These are phyloP conservation scores for Leptopilina boulardi DNA, from an alignment of 1,140 invertebrate species.

Conservation along the genomic window DNA sequence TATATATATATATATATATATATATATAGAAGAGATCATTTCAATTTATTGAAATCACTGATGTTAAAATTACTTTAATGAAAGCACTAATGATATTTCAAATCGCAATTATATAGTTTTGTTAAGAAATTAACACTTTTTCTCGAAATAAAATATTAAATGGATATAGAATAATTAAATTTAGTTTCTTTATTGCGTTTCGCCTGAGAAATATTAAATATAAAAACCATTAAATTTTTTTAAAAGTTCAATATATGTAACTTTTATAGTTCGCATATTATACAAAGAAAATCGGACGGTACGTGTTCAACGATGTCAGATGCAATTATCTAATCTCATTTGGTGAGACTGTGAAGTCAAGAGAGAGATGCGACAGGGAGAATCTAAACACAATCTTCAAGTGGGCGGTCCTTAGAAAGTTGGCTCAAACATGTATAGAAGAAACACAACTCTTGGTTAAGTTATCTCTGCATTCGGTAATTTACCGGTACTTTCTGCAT, in stretches of 20 bases:
- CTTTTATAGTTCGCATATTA: background rate
- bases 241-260: background rate
- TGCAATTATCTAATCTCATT: constrained; percentile 40
- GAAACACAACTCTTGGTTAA: constrained; percentile 46
- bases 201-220: no score
- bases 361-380: constrained; percentile 34
- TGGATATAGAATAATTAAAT: background rate
- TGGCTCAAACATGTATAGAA: constrained; percentile 43
- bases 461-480: constrained; percentile 56
- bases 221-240: background rate
- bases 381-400: constrained; percentile 49
- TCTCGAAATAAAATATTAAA: background rate
- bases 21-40: background rate
- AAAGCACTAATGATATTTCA: constrained; percentile 1
- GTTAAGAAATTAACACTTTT: background rate
- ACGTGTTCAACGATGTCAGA: constrained; percentile 28
- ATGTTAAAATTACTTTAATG: background rate
- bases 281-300: background rate
- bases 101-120: background rate
- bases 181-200: no score
- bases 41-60: constrained; percentile 17
- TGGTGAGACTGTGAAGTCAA: constrained; percentile 4
- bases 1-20: no score
- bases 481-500: constrained; percentile 46
- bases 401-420: constrained; percentile 59